Base-by-base conservation (phyloP, 2,888 invertebrate genomes). In the Drosophila mayaguana region DNA sequence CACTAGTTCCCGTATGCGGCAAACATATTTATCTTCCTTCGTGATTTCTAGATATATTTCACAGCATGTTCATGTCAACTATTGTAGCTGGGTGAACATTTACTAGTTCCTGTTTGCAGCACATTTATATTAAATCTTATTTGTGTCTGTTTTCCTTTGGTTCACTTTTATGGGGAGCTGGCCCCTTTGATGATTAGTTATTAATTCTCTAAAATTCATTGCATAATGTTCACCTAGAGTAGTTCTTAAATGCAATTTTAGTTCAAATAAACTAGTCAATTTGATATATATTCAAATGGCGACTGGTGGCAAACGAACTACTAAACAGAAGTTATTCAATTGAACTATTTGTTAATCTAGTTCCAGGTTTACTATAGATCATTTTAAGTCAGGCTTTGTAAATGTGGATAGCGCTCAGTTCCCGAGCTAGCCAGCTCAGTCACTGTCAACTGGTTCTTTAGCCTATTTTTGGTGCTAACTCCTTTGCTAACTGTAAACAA, bases 401-500 rank as follows among this genome's bases (percentile, higher is more conserved):
- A 28, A 28, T 28, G 8, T 28, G 7, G 8, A 7, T 28, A 8
- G 6, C 6, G 20, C 12, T 6, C 2, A 2, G 20, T 20, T 20
- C 12, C 38, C 16, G 8, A 0, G n/a, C n/a, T n/a, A n/a, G n/a
- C n/a, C n/a, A n/a, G n/a, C 18, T 36, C 16, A 11, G 7, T 57
- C 42, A 25, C 48, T 32, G 63, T 11, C 40, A 55, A 51, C 45
- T 55, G 42, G 59, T 38, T 38, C 72, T 63, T 57, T 56, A 57
- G 79, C 63, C 74, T 62, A 76, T 69, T 73, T 61, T 43, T 45
- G n/a, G 56, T 36, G 42, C 25, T 9, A 54, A 48, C 54, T 56
- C 40, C 32, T 34, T 65, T 20, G 50, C 55, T 66, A 61, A 73
- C 63, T 51, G 78, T 46, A 66, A 75, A 66, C 72, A 66, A 72